phyloP scores from a whole-genome alignment of 2,113 vertebrate species.

The Malurus melanocephalus region DNA sequence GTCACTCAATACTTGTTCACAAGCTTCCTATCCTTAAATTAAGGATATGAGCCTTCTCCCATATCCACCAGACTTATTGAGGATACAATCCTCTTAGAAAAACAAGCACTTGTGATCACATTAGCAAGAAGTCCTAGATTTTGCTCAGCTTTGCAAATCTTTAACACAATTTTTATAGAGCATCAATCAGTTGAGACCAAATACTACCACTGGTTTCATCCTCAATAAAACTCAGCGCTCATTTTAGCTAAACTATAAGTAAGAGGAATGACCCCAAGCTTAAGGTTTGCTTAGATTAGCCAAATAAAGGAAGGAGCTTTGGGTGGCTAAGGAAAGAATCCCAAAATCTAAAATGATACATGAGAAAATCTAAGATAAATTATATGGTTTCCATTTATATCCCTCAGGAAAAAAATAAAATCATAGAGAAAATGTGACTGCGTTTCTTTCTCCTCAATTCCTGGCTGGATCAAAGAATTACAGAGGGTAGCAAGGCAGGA shows the following conservation, averaged over 20 bases:
- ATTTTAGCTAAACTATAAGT: neutral
- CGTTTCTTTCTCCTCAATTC: neutral
- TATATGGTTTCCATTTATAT: neutral
- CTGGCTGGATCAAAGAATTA: neutral
- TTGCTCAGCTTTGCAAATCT: neutral
- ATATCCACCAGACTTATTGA: rapidly evolving
- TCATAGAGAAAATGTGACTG: neutral
- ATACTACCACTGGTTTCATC: neutral
- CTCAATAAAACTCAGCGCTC: neutral
- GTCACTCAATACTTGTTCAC: neutral
- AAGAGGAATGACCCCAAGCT: neutral
- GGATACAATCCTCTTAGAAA: neutral
- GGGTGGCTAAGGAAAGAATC: neutral
- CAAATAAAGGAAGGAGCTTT: neutral
- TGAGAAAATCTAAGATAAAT: neutral
- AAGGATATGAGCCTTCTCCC: neutral
- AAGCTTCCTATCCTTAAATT: neutral
- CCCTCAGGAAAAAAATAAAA: neutral
- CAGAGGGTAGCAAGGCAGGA: rapidly evolving
- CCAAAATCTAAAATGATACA: neutral
- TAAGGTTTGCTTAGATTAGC: neutral
- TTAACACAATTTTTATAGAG: neutral
- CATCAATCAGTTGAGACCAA: neutral
- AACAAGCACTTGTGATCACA: neutral
- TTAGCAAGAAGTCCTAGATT: neutral